Base-by-base conservation (phyloP, 2,797 vertebrate genomes). In the Melanotaenia pygmaea region DNA sequence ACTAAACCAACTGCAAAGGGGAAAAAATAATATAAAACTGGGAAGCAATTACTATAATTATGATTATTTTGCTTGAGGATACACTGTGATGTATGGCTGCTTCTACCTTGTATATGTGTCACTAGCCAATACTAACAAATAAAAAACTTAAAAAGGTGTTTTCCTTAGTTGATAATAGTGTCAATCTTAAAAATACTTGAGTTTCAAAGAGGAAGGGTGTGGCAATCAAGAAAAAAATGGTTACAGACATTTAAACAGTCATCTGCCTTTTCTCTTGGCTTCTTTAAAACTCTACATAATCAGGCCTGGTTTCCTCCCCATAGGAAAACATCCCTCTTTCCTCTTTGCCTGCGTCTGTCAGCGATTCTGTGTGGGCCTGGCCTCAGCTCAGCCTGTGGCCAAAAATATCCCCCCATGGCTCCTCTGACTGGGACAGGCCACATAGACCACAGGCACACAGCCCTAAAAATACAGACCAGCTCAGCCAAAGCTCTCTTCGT, bases 291-390 rank as follows among this genome's bases (percentile, higher is more conserved):
- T 68, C 87, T 84, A 82, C 88, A 87, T 88, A 89, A 91, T 90
- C 91, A 88, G 74, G 67, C 83, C 80, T 85, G 82, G 87, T 91
- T 93, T 92, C 91, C 89, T 90, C 90, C 86, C 89, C 87, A 89
- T 91, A 91, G 89, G 83, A 93, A 92, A 93, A 92, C 91, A 91
- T 88, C 89, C 84, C 81, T 91, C 86, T 89, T 88, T 86, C 86
- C 89, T 90, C 75, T 78, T 74, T 66, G 86, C 87, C 86, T 84
- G 85, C 72, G 70, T 91, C 89, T 92, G 93, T 93, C 92, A 92
- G 91, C 88, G 72, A 86, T 92, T 93, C 92, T 93, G 91, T 94
- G 92, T 94, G 93, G 93, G 90, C 93, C 89, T 90, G 88, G 87
- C 91, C 90, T 93, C 88, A 88, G 77, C 80, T 89, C 87, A 86